A percentile compares a stretch with the other conserved stretches of the same genome.
phyloP scores from a whole-genome alignment of 1,140 invertebrate species.

The Anastrepha ludens region DNA sequence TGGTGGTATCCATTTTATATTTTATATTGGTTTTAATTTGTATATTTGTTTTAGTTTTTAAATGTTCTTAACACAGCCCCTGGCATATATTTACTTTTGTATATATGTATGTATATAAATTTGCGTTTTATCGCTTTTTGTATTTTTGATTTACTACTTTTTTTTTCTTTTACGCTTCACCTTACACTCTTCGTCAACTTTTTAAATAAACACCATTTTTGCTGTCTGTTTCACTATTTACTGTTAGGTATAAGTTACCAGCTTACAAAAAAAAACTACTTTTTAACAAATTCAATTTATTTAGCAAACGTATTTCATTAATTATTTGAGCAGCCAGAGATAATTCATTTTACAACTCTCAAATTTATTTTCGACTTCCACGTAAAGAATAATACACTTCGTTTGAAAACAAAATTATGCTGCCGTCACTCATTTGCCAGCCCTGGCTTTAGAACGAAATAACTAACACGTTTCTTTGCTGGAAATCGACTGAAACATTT shows the following conservation, averaged over 20 bases:
- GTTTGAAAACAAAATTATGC: neutral
- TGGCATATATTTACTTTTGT: neutral
- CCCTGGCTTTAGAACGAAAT: neutral
- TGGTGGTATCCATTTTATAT: constrained; percentile 9
- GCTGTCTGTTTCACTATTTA: constrained; percentile 1
- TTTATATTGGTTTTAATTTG: neutral
- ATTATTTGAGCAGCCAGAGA: neutral
- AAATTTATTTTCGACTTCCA: neutral
- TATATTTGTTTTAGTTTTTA: constrained; percentile 1
- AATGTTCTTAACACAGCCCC: neutral
- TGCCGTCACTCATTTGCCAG: neutral
- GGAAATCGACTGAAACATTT: constrained; percentile 29
- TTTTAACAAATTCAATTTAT: neutral
- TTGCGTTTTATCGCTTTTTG: neutral
- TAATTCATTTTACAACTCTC: neutral
- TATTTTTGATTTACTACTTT: neutral
- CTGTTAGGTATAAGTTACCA: constrained; percentile 21
- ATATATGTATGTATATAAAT: neutral
- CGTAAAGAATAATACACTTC: neutral
- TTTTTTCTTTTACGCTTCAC: neutral
- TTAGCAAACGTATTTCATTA: too few species aligned
- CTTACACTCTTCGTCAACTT: neutral
- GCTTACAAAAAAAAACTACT: neutral
- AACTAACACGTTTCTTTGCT: constrained; percentile 15
- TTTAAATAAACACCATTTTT: constrained; percentile 12